Base-by-base conservation (phyloP, 2,113 vertebrate species). In the Petromus typicus region DNA sequence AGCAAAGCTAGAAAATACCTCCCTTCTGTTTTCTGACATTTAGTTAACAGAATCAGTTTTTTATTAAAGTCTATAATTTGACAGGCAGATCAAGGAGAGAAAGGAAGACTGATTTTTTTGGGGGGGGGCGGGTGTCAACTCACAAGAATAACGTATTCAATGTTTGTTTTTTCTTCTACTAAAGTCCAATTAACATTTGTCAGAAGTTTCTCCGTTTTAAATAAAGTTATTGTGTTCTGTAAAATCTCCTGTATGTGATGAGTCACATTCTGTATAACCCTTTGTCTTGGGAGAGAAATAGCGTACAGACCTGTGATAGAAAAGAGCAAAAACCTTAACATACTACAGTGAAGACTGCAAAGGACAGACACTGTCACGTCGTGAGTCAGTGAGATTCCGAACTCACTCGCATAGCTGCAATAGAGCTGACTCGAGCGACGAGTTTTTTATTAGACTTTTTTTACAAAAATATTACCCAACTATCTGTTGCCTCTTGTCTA, bases 161-260 rank as follows among this genome's bases (percentile, higher is more conserved):
- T 97, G 40, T 18, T 96, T 1, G 94, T 61, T 64, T 97, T 97
- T 73, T 94, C 84, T 96, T 98, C 97, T 63, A 98, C 97, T 37
- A 97, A n/a, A 22, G 61, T 82, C 97, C 97, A 98, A 61, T 97
- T 93, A 79, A 98, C 95, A 79, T 96, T 97, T 37, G 97, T 96
- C 91, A 97, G 93, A 67, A 94, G 66, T 87, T 97, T 98, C 92
- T 98, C 96, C 30, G 94, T 96, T 73, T 97, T 97, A 91, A 34
- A 96, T 61, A 97, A 93, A 12, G 43, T 96, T 32, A 97, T 97
- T 2, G 93, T 91, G 76, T 96, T 98, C 57, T 45, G 20, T 79
- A 97, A 87, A 16, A 96, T 97, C 66, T 97, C 80, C 45, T 97
- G 94, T 45, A 98, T 97, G 93, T 97, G 97, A 13, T 87, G 37